Conservation (phyloP, 2,888 invertebrate genomes). For the Eledone cirrhosa region DNA sequence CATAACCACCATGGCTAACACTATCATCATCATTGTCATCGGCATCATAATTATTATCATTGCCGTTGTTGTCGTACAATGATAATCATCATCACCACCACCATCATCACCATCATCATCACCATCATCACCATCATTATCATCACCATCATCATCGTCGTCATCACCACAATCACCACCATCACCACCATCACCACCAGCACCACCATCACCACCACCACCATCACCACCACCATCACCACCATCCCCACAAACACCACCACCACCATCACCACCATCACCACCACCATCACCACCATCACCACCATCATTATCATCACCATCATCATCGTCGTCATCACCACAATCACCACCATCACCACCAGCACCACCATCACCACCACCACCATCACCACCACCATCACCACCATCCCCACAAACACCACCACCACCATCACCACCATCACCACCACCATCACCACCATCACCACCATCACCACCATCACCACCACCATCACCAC, state of each 20-base stretch:
- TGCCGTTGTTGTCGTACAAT: not conserved
- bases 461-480: no score
- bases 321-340: not conserved
- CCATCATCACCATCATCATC: no score
- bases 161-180: no score
- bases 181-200: not conserved
- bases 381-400: no score
- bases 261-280: not conserved
- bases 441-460: no score
- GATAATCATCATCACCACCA: not conserved
- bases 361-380: not conserved
- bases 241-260: not conserved
- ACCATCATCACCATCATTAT: no score
- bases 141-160: no score
- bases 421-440: no score
- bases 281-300: not conserved
- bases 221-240: not conserved
- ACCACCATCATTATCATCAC: constrained; percentile 13
- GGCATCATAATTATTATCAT: not conserved
- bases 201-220: not conserved
- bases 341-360: not conserved
- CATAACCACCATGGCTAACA: no score
- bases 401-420: no score
- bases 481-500: not conserved
- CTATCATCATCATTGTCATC: no score